Evolutionary conservation across 2,888 invertebrate genomes (phyloP), one percentile per base, ranked within the genome.

Genomic region (Graphium colonna): DNA sequence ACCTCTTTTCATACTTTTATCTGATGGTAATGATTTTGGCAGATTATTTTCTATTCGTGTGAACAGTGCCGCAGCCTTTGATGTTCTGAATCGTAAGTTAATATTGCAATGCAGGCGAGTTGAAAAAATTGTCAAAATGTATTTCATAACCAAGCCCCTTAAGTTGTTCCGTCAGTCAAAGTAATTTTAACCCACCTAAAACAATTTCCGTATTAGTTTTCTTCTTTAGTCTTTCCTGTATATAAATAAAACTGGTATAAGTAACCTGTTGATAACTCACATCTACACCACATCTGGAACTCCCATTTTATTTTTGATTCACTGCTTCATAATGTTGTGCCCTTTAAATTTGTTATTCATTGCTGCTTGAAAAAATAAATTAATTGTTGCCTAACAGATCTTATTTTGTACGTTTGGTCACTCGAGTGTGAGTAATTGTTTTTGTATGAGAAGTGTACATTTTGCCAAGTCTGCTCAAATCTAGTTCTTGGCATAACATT

Each of bases 401-500:
- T n/a, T n/a, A n/a, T n/a, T 54, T 54, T 49, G 33, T 54, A 54
- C 9, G 54, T 45, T 54, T 45, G 49, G 21, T 44, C 54, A n/a
- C 49, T 50, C 10, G 54, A 44, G 49, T 55, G 52, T 43, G 48
- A 48, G 48, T 52, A 43, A 51, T 51, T 55, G 47, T 48, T 41
- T 52, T 50, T 56, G 46, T 56, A 46, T 50, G 1, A n/a, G 3
- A 42, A 26, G 9, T 21, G n/a, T n/a, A n/a, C n/a, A n/a, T n/a
- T n/a, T n/a, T n/a, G n/a, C n/a, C n/a, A n/a, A n/a, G n/a, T n/a
- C n/a, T n/a, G n/a, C n/a, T n/a, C n/a, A n/a, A n/a, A n/a, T n/a
- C n/a, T n/a, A n/a, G n/a, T n/a, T n/a, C n/a, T n/a, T n/a, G 61
- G 59, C 59, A 60, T 60, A 33, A 60, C 51, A 52, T 59, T 61